Conservation (phyloP, 2,888 invertebrate species). For the Megaustenia siamemsis region DNA sequence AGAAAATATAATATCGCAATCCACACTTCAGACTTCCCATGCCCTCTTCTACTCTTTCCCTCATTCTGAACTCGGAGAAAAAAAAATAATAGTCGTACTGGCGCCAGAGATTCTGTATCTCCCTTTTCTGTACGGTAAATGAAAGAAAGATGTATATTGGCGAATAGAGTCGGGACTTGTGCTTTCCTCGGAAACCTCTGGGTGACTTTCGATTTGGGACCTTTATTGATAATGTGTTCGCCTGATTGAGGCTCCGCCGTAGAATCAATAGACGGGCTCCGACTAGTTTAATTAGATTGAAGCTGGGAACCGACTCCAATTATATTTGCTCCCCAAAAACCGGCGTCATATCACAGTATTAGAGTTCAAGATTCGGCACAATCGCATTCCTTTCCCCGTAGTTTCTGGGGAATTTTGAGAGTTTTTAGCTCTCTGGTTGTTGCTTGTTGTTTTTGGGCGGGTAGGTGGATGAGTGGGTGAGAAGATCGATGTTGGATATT, state of each 20-base stretch:
- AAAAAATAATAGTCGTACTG: conserved; percentile 40
- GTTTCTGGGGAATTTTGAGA: conserved; percentile 9
- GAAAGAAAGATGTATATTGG: conserved; percentile 53
- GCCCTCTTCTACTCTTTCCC: background rate
- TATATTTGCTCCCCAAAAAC: conserved; percentile 56
- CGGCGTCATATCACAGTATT: conserved; percentile 42
- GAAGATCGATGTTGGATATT: conserved; percentile 30
- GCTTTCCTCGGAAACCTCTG: conserved; percentile 23
- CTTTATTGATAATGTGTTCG: conserved; percentile 59
- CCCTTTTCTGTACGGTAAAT: conserved; percentile 43
- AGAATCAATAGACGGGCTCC: conserved; percentile 60
- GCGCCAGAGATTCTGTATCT: conserved; percentile 40
- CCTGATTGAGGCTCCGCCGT: conserved; percentile 57
- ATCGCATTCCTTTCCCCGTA: background rate
- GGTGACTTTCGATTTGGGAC: conserved; percentile 55
- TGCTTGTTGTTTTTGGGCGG: conserved; percentile 21
- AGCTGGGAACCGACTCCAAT: conserved; percentile 59
- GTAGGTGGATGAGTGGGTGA: conserved; percentile 11
- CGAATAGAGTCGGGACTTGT: conserved; percentile 34
- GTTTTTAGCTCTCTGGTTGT: background rate
- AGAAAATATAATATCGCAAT: conserved; percentile 30
- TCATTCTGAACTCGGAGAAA: background rate
- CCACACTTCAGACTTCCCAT: conserved; percentile 16
- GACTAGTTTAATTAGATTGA: conserved; percentile 62
- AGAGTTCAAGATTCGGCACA: conserved; percentile 22